phyloP scores from a whole-genome alignment of 2,888 invertebrate genomes.

The Kuschelorhynchus macadamiae region DNA sequence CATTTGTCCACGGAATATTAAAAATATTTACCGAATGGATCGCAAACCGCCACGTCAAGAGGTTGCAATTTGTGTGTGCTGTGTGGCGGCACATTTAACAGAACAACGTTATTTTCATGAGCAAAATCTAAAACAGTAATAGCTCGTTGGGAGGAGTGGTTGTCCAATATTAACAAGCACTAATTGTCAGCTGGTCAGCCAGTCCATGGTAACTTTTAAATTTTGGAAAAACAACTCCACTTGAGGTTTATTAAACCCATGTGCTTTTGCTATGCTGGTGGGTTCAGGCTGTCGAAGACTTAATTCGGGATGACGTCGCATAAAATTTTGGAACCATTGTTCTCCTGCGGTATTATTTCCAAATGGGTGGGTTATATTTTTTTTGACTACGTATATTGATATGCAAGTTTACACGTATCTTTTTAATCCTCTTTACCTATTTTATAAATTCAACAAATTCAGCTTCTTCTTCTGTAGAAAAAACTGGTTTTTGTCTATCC shows the following conservation, averaged over 20 bases:
- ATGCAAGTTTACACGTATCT: too few species aligned
- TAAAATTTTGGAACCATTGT: slow-evolving; percentile 27
- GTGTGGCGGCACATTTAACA: slow-evolving; percentile 30
- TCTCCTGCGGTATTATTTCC: slow-evolving; percentile 15
- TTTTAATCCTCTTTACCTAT: too few species aligned
- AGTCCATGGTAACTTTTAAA: slow-evolving; percentile 13
- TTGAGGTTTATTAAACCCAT: slow-evolving; percentile 25
- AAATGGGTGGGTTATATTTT: slow-evolving; percentile 24
- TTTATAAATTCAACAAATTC: background rate
- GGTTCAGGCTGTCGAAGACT: slow-evolving; percentile 33
- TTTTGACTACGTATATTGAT: slow-evolving; percentile 23
- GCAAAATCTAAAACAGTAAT: slow-evolving; percentile 23
- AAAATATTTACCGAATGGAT: slow-evolving; percentile 30
- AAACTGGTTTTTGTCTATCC: slow-evolving; percentile 9
- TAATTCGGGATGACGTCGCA: slow-evolving; percentile 20
- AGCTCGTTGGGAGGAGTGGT: slow-evolving; percentile 22
- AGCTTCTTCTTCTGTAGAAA: slow-evolving; percentile 15
- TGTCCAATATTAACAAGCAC: slow-evolving; percentile 20
- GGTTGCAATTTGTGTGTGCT: slow-evolving; percentile 24
- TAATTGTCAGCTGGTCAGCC: slow-evolving; percentile 11
- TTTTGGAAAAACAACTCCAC: slow-evolving; percentile 34
- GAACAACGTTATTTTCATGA: slow-evolving; percentile 28
- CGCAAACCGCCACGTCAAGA: slow-evolving; percentile 24
- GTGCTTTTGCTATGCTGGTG: slow-evolving; percentile 29
- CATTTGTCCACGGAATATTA: slow-evolving; percentile 25